Conservation (phyloP, 2,113 vertebrate genomes). For the Chroicocephalus ridibundus region DNA sequence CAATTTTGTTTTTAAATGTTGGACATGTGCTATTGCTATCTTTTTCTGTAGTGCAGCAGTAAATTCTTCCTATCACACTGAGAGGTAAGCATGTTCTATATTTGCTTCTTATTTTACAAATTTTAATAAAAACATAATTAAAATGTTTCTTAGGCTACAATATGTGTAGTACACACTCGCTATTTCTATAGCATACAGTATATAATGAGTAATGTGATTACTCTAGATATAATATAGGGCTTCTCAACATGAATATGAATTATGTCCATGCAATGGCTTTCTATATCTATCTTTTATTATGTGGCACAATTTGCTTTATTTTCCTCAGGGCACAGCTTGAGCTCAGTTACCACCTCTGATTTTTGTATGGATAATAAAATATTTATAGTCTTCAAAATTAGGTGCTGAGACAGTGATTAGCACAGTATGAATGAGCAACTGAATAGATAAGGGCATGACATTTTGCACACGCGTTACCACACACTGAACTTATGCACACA, state of each 20-base stretch:
- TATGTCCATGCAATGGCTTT: slow-evolving; percentile 41
- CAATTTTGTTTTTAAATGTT: slow-evolving; percentile 37
- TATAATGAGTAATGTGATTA: slow-evolving; percentile 42
- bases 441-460: slow-evolving; percentile 43
- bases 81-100: slow-evolving; percentile 15
- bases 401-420: slow-evolving; percentile 57
- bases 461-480: slow-evolving; percentile 26
- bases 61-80: slow-evolving; percentile 7
- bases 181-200: neutral
- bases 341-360: slow-evolving; percentile 64
- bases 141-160: slow-evolving; percentile 10
- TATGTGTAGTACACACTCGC: neutral
- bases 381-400: slow-evolving; percentile 61
- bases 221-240: neutral
- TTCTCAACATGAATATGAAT: slow-evolving; percentile 55
- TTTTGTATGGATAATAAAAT: slow-evolving; percentile 67
- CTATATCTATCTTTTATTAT: slow-evolving; percentile 34
- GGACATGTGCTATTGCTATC: slow-evolving; percentile 12
- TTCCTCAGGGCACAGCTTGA: slow-evolving; percentile 56
- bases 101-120: slow-evolving; percentile 23
- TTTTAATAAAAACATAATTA: slow-evolving; percentile 57
- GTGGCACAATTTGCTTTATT: slow-evolving; percentile 54
- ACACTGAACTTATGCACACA: neutral
- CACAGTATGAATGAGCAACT: neutral
- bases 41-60: slow-evolving; percentile 6